Percentiles rank a stretch among this genome's conserved stretches.
These are phyloP conservation scores for Patella ulyssiponensis DNA, from an alignment of 2,888 invertebrate genomes.

Conservation along the genomic window DNA sequence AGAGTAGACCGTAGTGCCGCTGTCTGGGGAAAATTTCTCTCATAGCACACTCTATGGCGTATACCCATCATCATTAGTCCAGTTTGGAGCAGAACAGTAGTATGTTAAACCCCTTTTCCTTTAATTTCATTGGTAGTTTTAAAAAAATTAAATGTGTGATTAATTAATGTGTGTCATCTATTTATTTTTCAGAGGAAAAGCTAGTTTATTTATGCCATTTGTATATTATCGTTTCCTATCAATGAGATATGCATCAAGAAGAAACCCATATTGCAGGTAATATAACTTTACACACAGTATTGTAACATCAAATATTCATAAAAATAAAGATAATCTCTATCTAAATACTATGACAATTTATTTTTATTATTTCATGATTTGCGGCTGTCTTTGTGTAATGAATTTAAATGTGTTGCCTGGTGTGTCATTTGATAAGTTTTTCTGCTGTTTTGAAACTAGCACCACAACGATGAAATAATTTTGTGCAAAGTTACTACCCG, in stretches of 20 bases:
- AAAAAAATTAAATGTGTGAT: neutral
- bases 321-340: neutral
- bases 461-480: no score
- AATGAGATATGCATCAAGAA: slow-evolving; percentile 91
- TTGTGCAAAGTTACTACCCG: no score
- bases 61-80: no score
- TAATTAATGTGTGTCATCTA: neutral
- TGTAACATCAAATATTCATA: no score
- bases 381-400: neutral
- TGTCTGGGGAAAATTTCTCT: no score
- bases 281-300: no score
- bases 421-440: no score
- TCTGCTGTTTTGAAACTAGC: no score
- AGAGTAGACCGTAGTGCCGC: no score
- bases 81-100: no score
- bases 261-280: slow-evolving; percentile 96
- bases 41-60: no score
- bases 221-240: slow-evolving; percentile 97
- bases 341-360: neutral
- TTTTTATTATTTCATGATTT: neutral
- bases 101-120: neutral
- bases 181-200: slow-evolving; percentile 83
- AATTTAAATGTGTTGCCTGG: no score
- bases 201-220: slow-evolving; percentile 92
- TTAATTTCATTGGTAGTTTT: neutral